Evolutionary conservation across 2,888 invertebrate genomes (phyloP), one percentile per base, ranked within the genome.

Genomic region (Dascillus cervinus): DNA sequence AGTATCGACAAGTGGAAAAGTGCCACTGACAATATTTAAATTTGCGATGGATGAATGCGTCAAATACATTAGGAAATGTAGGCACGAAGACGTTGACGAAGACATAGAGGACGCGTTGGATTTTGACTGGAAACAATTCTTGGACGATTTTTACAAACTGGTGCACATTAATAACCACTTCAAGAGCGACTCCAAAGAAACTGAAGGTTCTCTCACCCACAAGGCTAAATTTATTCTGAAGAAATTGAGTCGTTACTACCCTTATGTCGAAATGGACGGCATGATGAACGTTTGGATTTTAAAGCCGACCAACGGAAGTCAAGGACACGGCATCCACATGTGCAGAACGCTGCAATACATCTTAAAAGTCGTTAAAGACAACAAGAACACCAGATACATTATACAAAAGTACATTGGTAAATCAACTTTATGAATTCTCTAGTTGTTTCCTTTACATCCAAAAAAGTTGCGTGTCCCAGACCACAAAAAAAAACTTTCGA

Each of bases 361-460:
- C 43, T 64, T 80, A 36, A 75, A 76, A 22, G 66, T 75, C 47
- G 61, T 79, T 2, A 69, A 68, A 13, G 71, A 67, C 30, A 70
- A 75, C 30, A 70, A 69, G 26, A 69, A 70, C 35, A 60, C 71
- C 42, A 74, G 79, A 67, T 89, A 82, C 62, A 78, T 91, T 13
- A 77, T 88, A 4, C 91, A 92, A 62, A 92, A 92, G 67, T 92
- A 92, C 56, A 87, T 92, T 43, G 89, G 88, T 87, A 64, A 56
- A 49, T 46, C 17, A n/a, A n/a, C n/a, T n/a, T n/a, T n/a, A n/a
- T n/a, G n/a, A n/a, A n/a, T n/a, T n/a, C n/a, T n/a, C n/a, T n/a
- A n/a, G n/a, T n/a, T n/a, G n/a, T n/a, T n/a, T n/a, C n/a, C n/a
- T n/a, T n/a, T n/a, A n/a, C n/a, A n/a, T n/a, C n/a, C n/a, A n/a